Base-by-base conservation (phyloP, 2,888 invertebrate species). In the Leucoma salicis region DNA sequence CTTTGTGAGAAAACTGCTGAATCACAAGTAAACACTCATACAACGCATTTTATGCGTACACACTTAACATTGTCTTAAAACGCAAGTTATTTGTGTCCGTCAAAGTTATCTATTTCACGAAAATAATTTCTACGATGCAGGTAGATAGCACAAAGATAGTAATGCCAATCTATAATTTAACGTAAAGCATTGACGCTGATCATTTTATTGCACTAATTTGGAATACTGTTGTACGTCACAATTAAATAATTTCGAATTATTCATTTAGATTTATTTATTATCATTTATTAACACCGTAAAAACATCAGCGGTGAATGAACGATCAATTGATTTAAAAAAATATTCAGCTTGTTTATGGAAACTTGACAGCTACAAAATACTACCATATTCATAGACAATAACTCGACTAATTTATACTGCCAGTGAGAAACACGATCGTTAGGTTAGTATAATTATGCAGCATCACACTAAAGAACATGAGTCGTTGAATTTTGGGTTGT, bases 261-360 rank as follows among this genome's bases (percentile, higher is more conserved):
- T 76, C 71, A 68, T 78, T 69, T 78, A 72, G 79, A 80, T 82
- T 86, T 84, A 83, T 82, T 82, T 85, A 81, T 82, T 82, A 79
- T 77, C 78, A 77, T 82, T 78, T 78, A 83, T 82, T 76, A 82
- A 82, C 86, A 87, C 87, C 83, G 78, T 85, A 82, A 87, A 87
- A 87, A 87, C 84, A 86, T 82, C 85, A 82, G 87, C 86, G 87
- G 88, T 89, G 88, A 87, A 86, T 88, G 88, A 89, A 88, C 86
- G 86, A 87, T 86, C 86, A 80, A 81, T 72, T 84, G 82, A 85
- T 78, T 79, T 78, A 78, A 81, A 79, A 28, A 82, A 77, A 78
- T 69, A 54, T 59, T 60, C 49, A 39, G 54, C 45, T 73, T 77
- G 74, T 80, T 72, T 78, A 71, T 81, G 76, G 66, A 48, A 58